phyloP scores from a whole-genome alignment of 2,888 invertebrate genomes.

The Temnothorax rugatulus region DNA sequence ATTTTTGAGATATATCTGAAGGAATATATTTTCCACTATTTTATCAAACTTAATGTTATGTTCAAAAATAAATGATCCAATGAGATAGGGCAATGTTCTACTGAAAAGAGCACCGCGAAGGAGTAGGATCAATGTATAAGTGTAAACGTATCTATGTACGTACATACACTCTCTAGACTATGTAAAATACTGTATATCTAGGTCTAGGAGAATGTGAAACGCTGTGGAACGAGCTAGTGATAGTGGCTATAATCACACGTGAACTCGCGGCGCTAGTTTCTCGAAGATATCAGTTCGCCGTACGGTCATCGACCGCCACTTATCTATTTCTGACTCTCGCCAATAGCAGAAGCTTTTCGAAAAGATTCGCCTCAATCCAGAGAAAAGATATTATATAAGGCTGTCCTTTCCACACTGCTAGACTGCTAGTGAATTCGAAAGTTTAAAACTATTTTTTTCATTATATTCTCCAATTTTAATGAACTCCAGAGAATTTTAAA shows the following conservation, averaged over 20 bases:
- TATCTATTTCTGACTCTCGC: slow-evolving; percentile 41
- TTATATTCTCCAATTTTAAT: not conserved
- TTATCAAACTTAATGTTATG: not conserved
- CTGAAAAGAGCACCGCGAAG: slow-evolving; percentile 1
- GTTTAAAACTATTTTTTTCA: not conserved
- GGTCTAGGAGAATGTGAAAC: slow-evolving; percentile 55
- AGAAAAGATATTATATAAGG: not conserved
- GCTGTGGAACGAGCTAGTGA: slow-evolving; percentile 37
- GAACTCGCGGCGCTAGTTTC: slow-evolving; percentile 51
- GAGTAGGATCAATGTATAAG: slow-evolving; percentile 19
- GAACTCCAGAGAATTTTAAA: not conserved
- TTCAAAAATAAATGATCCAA: slow-evolving; percentile 1
- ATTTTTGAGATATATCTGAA: not conserved
- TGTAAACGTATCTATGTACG: slow-evolving; percentile 16
- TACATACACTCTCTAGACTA: slow-evolving; percentile 22
- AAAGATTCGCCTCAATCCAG: slow-evolving; percentile 3
- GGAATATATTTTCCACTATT: not conserved
- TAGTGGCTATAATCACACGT: slow-evolving; percentile 52
- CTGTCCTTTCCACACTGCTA: not conserved
- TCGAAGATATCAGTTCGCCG: slow-evolving; percentile 53
- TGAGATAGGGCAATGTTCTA: slow-evolving; percentile 20
- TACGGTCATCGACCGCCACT: slow-evolving; percentile 60
- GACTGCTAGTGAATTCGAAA: not conserved
- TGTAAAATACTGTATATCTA: slow-evolving; percentile 60
- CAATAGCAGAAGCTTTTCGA: slow-evolving; percentile 7